Evolutionary conservation across 2,113 vertebrate genomes (phyloP).

Genomic region (Garra rufa): DNA sequence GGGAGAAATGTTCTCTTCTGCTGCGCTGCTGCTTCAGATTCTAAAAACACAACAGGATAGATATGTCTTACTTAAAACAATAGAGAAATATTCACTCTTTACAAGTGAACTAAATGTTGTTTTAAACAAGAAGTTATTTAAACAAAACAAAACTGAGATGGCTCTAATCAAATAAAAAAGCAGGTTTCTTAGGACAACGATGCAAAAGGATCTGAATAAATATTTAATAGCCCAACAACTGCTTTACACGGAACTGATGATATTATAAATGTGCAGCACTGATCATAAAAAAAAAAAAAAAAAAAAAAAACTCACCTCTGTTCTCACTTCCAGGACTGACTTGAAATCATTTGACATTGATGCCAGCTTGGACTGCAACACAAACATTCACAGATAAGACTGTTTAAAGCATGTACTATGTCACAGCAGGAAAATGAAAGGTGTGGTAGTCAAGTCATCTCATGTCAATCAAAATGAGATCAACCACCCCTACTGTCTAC

Average conservation of each 20-base stretch:
- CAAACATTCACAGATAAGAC: constrained; percentile 51
- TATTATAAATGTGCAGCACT: background rate
- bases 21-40: constrained; percentile 92
- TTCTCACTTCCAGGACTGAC: constrained; percentile 92
- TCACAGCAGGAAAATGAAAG: background rate
- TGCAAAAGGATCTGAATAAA: background rate
- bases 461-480: background rate
- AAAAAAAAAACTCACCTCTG: constrained; percentile 79
- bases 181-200: background rate
- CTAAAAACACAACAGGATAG: constrained; percentile 64
- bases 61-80: background rate
- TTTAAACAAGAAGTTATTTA: background rate
- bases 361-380: constrained; percentile 86
- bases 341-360: constrained; percentile 96
- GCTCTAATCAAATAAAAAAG: background rate
- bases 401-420: background rate
- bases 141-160: background rate
- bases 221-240: background rate
- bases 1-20: constrained; percentile 91
- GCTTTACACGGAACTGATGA: background rate
- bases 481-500: background rate
- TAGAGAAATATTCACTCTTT: background rate
- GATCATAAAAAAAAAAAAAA: background rate
- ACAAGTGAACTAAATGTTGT: background rate
- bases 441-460: background rate